Percentiles rank a stretch among this genome's conserved stretches.
phyloP scores from a whole-genome alignment of 2,113 vertebrate species.

The Alethe castanea region DNA sequence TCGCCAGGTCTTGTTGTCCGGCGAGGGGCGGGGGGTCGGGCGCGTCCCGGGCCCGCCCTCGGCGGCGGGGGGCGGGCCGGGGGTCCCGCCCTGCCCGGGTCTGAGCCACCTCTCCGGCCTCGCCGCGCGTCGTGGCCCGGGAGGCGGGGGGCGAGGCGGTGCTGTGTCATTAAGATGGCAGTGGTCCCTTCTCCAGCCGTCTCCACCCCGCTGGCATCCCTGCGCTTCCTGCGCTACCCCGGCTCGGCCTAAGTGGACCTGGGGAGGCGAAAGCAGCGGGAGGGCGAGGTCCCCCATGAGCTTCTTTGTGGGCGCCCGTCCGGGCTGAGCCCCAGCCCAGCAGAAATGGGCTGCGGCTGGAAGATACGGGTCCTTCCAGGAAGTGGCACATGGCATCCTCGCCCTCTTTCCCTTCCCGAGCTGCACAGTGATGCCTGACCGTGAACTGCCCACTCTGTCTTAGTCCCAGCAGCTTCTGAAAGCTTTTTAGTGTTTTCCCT shows the following conservation, averaged over 20 bases:
- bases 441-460: rapidly evolving
- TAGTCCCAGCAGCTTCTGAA: not conserved
- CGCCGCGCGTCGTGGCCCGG: not conserved
- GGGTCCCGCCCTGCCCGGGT: not conserved
- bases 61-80: not conserved
- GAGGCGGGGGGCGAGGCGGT: not conserved
- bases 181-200: not conserved
- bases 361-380: not conserved
- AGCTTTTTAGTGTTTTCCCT: not conserved
- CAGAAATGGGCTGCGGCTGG: not conserved
- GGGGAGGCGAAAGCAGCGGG: not conserved
- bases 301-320: rapidly evolving
- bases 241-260: not conserved
- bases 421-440: not conserved
- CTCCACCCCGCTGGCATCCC: not conserved
- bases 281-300: not conserved
- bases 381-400: not conserved
- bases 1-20: not conserved
- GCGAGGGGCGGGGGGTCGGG: not conserved
- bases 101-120: not conserved
- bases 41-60: not conserved
- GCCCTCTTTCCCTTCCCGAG: too few relatives aligned
- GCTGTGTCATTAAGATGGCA: constrained; percentile 59
- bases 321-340: not conserved
- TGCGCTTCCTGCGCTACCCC: not conserved